Base-by-base conservation (phyloP, 2,888 invertebrate species). In the Drosophila vallismaia region DNA sequence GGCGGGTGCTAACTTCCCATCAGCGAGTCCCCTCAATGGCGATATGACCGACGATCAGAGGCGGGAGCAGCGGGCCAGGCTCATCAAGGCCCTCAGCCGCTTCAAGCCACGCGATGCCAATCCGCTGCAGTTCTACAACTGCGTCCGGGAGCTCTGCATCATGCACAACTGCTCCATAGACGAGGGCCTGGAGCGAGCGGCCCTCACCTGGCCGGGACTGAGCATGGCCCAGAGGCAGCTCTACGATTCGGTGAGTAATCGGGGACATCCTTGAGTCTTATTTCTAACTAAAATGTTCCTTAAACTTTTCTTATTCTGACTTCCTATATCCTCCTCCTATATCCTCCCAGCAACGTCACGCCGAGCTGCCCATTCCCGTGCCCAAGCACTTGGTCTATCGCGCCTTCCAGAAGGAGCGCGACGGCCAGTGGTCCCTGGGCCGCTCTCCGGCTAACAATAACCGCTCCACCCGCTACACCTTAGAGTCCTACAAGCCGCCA, bases 161-260 rank as follows among this genome's bases (percentile, higher is more conserved):
- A 75, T 84, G 49, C 75, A 86, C 67, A 81, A 83, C 7, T 84
- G 84, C 56, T 71, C 86, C 72, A 78, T 84, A n/a, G 84, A 84
- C 9, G 81, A 81, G 66, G 83, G 83, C 1, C 60, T 84, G 56
- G 75, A 73, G 1, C 26, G 64, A 4, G 74, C 86, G 1, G 67
- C 58, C 1, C 4, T 44, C 0, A n/a, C 49, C 5, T 84, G 83
- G 83, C 57, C 59, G 1, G 31, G 52, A 2, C 64, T 85, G 0
- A 62, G 52, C 40, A 33, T 28, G 24, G 38, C 44, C 1, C 83
- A 84, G 14, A 44, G 56, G 6, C n/a, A 54, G 3, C 60, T 74
- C 4, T 86, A 84, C 54, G 53, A 76, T 24, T 85, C 86, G 73
- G 84, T 84, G 36, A 62, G 71, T 33, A 9, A 2, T 1, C 2